A percentile compares a stretch with the other conserved stretches of the same genome.
Evolutionary conservation across 2,113 vertebrate species (phyloP).

Genomic region (Rousettus leschenaultii): DNA sequence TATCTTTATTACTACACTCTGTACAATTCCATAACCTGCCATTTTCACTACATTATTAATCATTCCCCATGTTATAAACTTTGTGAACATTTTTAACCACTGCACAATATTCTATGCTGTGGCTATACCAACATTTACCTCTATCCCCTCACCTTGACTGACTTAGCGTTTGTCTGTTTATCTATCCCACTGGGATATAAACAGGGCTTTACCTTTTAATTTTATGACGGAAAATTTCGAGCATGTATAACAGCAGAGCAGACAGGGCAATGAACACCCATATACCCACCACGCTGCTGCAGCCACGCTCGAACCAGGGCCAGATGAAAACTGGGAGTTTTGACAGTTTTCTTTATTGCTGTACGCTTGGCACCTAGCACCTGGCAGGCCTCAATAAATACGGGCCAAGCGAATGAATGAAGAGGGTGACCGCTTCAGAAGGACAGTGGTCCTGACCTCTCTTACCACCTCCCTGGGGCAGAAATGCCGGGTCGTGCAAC

Average conservation of each 20-base stretch:
- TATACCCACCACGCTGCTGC: background rate
- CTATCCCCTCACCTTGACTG: background rate
- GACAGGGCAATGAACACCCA: background rate
- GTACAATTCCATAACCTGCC: background rate
- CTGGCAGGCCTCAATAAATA: background rate
- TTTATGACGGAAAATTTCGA: background rate
- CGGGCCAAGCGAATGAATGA: background rate
- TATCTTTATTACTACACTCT: background rate
- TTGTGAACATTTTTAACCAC: background rate
- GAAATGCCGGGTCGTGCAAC: background rate
- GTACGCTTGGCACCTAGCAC: background rate
- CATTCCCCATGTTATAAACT: background rate
- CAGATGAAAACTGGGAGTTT: background rate
- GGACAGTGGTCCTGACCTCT: background rate
- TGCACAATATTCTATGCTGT: background rate
- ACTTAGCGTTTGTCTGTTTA: background rate
- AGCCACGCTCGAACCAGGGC: background rate
- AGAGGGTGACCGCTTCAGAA: background rate
- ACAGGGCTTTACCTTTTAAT: background rate
- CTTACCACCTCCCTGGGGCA: background rate
- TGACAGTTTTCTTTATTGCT: background rate
- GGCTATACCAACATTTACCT: background rate
- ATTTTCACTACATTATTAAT: background rate
- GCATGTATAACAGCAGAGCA: background rate
- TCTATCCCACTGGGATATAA: background rate